Percentiles rank a stretch among this genome's conserved stretches.
phyloP scores from a whole-genome alignment of 1,140 invertebrate species.

The Lepeophtheirus salmonis region DNA sequence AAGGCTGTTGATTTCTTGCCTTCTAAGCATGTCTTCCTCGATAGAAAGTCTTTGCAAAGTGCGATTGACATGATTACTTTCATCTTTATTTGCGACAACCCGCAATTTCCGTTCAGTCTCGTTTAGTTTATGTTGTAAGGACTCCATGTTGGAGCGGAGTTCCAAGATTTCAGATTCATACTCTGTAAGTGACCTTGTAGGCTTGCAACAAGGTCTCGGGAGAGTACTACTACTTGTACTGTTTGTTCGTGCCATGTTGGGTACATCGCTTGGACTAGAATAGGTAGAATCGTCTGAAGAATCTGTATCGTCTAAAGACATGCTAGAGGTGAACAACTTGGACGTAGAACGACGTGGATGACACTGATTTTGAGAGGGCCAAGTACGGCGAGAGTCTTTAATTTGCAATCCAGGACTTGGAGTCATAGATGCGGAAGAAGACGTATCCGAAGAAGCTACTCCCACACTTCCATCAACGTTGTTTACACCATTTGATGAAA shows the following conservation, averaged over 20 bases:
- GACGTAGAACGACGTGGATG: not conserved
- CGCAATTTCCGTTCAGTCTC: constrained; percentile 18
- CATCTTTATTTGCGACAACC: not conserved
- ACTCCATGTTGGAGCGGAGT: constrained; percentile 11
- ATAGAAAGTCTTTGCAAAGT: constrained; percentile 4
- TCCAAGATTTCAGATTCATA: constrained; percentile 14
- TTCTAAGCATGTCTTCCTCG: constrained; percentile 9
- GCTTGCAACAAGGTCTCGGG: not conserved
- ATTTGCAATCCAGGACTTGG: not conserved
- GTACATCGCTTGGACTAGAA: constrained; percentile 9
- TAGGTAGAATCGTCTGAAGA: constrained; percentile 14
- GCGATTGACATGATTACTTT: not conserved
- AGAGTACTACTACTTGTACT: not conserved
- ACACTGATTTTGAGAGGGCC: not conserved
- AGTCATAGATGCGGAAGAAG: not conserved
- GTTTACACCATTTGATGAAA: no score
- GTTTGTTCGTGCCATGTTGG: not conserved
- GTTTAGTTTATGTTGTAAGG: constrained; percentile 17
- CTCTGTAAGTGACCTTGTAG: constrained; percentile 3
- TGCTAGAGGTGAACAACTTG: constrained; percentile 9
- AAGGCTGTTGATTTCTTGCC: not conserved
- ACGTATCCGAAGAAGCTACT: not conserved
- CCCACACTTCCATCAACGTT: not conserved
- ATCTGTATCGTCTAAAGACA: constrained; percentile 11
- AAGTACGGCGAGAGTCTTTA: not conserved